Evolutionary conservation across 2,888 invertebrate species (phyloP), one percentile per base, ranked within the genome.

Genomic region (Laspeyria flexula): DNA sequence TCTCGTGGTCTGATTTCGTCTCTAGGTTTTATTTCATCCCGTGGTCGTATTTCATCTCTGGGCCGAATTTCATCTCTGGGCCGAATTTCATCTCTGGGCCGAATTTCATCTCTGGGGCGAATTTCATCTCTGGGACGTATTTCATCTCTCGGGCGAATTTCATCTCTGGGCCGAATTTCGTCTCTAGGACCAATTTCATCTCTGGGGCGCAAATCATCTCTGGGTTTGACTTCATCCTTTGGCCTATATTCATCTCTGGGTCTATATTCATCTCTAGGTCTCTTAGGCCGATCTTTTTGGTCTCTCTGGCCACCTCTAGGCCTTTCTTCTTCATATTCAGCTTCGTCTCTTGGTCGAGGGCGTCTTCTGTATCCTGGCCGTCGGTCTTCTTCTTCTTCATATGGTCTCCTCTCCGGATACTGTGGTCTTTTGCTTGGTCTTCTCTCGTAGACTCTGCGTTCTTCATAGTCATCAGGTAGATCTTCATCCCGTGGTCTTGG

Each of bases 401-500:
- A 85, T 1, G 85, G 81, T 58, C 85, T 79, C 61, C 90, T 48
- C 0, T 64, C 71, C 13, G 61, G 44, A 5, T 70, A 63, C 4
- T 47, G 31, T 2, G 69, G 71, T 47, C 64, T 77, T 60, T 89
- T 89, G 0, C 62, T 77, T 34, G 87, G 79, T 66, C 89, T 82
- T 66, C 90, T 86, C 9, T 88, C 86, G 51, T 86, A 86, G 0
- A 82, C 74, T 70, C 91, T 79, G 48, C 88, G 79, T 0, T 88
- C 86, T 35, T 85, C 86, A 31, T 87, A 84, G 23, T 90, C 89
- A 1, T 87, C 88, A 29, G 82, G 86, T 6, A 65, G 58, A 39
- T 54, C 58, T 39, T 89, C 85, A 1, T 93, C 90, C 61, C 94
- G 88, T 6, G 92, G 88, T 45, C 93, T 84, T 3, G 83, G 80